phyloP scores from a whole-genome alignment of 2,888 invertebrate genomes.

The Venustoraphidia nigricollis region DNA sequence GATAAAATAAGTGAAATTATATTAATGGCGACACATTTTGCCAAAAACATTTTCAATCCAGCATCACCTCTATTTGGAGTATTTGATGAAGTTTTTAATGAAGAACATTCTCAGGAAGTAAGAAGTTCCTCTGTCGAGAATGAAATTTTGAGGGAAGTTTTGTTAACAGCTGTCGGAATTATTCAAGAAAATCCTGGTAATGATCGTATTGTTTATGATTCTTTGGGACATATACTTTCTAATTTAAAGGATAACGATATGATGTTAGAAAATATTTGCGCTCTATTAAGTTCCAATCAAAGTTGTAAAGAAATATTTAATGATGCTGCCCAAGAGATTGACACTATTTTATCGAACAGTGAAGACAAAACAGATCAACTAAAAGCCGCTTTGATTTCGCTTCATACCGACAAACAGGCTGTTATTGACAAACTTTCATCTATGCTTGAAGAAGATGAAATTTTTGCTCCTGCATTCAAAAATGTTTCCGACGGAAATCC shows the following conservation, averaged over 20 bases:
- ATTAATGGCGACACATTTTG: too few relatives aligned
- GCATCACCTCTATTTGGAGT: too few relatives aligned
- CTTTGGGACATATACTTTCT: slow-evolving; percentile 1
- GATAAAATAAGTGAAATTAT: too few relatives aligned
- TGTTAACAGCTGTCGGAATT: not conserved
- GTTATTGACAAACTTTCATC: slow-evolving; percentile 46
- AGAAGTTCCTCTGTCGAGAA: not conserved
- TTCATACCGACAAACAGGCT: slow-evolving; percentile 36
- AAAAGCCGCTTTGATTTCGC: slow-evolving; percentile 36
- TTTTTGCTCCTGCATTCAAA: slow-evolving; percentile 45
- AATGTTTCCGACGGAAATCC: slow-evolving; percentile 46
- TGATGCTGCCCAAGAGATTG: not conserved
- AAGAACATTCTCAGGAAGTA: too few relatives aligned
- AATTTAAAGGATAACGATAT: not conserved
- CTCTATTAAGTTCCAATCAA: not conserved
- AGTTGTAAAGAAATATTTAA: not conserved
- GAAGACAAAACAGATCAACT: slow-evolving; percentile 47
- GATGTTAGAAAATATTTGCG: not conserved
- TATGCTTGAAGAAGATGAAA: slow-evolving; percentile 45
- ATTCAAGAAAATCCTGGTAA: slow-evolving; percentile 1
- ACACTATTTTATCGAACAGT: not conserved
- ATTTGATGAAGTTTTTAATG: too few relatives aligned
- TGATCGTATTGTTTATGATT: not conserved
- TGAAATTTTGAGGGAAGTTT: not conserved
- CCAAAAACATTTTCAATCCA: not conserved